Percentiles rank a stretch among this genome's conserved stretches.
These are phyloP conservation scores for Microctenopoma stevenorrisi DNA, from an alignment of 2,797 vertebrate genomes.

Conservation along the genomic window DNA sequence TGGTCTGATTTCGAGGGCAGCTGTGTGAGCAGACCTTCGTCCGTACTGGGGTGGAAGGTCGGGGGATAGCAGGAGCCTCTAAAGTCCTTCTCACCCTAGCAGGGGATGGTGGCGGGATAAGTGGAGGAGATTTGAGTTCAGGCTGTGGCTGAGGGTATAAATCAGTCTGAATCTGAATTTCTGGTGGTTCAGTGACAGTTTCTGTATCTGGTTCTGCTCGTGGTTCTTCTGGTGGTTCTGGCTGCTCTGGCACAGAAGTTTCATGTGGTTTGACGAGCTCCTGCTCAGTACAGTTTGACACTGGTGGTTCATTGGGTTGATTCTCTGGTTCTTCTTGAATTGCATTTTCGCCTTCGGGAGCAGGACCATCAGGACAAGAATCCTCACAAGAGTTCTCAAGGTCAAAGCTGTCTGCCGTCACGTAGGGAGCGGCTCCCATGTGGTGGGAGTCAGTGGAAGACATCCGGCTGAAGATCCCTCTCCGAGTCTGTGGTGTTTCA, in stretches of 20 bases:
- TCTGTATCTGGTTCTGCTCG: slow-evolving; percentile 33
- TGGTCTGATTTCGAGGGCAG: slow-evolving; percentile 70
- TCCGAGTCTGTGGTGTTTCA: slow-evolving; percentile 81
- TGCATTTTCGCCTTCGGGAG: slow-evolving; percentile 69
- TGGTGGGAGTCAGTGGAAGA: slow-evolving; percentile 87
- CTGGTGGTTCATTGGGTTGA: slow-evolving; percentile 31
- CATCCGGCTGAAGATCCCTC: slow-evolving; percentile 81
- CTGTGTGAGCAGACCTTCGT: slow-evolving; percentile 76
- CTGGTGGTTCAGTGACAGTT: slow-evolving; percentile 20
- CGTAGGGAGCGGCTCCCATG: slow-evolving; percentile 82
- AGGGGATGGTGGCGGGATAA: slow-evolving; percentile 74
- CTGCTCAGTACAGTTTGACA: slow-evolving; percentile 42
- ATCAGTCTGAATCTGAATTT: slow-evolving; percentile 31
- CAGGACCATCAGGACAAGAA: slow-evolving; percentile 70
- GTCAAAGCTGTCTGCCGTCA: slow-evolving; percentile 85
- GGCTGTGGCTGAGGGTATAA: slow-evolving; percentile 30
- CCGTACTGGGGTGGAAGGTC: slow-evolving; percentile 56
- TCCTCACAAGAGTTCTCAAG: slow-evolving; percentile 70
- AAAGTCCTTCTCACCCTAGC: slow-evolving; percentile 71
- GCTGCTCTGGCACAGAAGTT: slow-evolving; percentile 33
- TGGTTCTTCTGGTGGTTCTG: slow-evolving; percentile 39
- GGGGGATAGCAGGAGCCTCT: slow-evolving; percentile 53
- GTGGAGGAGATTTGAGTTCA: slow-evolving; percentile 40
- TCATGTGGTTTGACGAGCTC: slow-evolving; percentile 17
- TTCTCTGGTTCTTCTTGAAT: slow-evolving; percentile 58